Base-by-base conservation (phyloP, 2,888 invertebrate genomes). In the Ligdia adustata region DNA sequence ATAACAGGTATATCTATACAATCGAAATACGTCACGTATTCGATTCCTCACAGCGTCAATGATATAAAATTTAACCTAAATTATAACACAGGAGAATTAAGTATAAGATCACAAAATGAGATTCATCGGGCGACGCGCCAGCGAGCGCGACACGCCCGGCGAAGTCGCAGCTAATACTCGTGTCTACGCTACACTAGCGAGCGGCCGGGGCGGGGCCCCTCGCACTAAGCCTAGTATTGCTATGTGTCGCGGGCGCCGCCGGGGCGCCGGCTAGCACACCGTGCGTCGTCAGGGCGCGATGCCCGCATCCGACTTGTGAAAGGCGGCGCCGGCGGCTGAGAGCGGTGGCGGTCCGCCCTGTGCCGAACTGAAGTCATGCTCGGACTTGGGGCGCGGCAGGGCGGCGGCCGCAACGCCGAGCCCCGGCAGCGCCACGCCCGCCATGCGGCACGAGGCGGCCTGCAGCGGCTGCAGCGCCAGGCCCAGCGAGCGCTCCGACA, bases 241-340 rank as follows among this genome's bases (percentile, higher is more conserved):
- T 87, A 86, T 85, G 73, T 75, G 74, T 72, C 65, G 69, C 55
- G 60, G 55, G 59, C 60, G 58, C 55, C 49, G 59, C 49, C 52
- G 50, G 31, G 57, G 67, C 66, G 64, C 62, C 26, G 60, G 63
- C 93, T 94, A 94, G 92, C 93, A 92, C 88, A 92, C 91, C 83
- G 93, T 93, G 90, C 93, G 85, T 75, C 86, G 88, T 94, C 94
- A 94, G 82, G 95, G 94, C 89, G 94, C 94, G 86, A 94, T 93
- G 88, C 94, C 94, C 69, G 94, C 94, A 88, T 95, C 95, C 76
- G 95, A 95, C 90, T 94, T 94, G 91, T 95, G 94, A 90, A 95
- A 95, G 74, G 93, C 88, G 71, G 92, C 89, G 66, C 91, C 80
- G 55, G 90, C 88, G 61, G 90, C 72, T 50, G 91, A 79, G 51